Conservation (phyloP, 2,113 vertebrate species). For the Polyodon spathula region DNA sequence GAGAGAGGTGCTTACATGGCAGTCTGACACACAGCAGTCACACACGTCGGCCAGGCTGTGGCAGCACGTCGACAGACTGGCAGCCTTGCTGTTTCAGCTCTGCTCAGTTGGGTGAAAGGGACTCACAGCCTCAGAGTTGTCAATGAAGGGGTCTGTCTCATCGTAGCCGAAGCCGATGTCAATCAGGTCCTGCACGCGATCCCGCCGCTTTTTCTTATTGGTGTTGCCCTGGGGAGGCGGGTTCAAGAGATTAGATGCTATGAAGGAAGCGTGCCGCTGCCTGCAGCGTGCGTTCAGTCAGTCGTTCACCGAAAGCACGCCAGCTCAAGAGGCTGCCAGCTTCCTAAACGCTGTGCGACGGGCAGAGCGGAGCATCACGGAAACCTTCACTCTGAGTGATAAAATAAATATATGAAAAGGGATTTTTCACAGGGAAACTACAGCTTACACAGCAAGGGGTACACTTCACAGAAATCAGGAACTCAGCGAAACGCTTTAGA, state of each 20-base stretch:
- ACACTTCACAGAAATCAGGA: no score
- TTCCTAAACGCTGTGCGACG: no score
- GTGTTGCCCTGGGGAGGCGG: slow-evolving; percentile 50
- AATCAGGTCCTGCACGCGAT: slow-evolving; percentile 93
- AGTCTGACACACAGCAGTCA: no score
- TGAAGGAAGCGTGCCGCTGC: not conserved
- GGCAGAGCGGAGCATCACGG: no score
- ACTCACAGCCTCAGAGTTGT: slow-evolving; percentile 97
- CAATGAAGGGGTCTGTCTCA: slow-evolving; percentile 93
- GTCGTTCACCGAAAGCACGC: not conserved
- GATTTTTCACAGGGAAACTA: no score
- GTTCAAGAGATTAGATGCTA: not conserved
- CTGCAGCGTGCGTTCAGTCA: not conserved
- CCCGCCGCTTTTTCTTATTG: slow-evolving; percentile 80
- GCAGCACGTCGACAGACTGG: not conserved
- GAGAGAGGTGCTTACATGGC: no score
- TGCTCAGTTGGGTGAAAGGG: not conserved
- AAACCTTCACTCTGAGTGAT: not conserved
- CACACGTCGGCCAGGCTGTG: no score
- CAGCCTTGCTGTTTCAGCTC: not conserved
- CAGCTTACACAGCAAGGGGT: no score
- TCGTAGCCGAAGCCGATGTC: slow-evolving; percentile 97
- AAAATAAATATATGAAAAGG: no score
- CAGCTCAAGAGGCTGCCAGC: no score
- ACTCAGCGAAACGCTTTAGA: not conserved